A percentile compares a stretch with the other conserved stretches of the same genome.
These are phyloP conservation scores for Cyprinodon tularosa DNA, from an alignment of 2,113 vertebrate genomes.

Conservation along the genomic window DNA sequence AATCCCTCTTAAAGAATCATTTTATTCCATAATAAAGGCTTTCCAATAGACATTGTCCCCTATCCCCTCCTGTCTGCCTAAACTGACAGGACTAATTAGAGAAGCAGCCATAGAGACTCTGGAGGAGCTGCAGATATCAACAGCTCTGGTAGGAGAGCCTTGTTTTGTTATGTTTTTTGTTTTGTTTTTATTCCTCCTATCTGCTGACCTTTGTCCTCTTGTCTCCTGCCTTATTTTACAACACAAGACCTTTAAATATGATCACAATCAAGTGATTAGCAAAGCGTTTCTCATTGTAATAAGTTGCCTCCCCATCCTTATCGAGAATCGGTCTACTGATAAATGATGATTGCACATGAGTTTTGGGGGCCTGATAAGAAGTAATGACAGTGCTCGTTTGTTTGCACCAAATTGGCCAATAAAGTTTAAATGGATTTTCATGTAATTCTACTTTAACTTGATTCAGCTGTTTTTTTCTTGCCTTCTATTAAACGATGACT, in stretches of 20 bases:
- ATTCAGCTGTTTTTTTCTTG: background rate
- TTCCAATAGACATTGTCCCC: too few relatives aligned
- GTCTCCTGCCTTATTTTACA: background rate
- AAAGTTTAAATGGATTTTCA: background rate
- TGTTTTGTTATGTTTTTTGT: background rate
- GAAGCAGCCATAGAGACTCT: background rate
- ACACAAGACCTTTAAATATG: constrained; percentile 12
- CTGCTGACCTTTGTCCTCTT: background rate
- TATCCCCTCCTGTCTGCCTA: background rate
- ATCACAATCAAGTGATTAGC: background rate
- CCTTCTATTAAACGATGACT: background rate
- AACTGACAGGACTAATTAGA: background rate
- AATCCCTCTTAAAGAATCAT: too few relatives aligned
- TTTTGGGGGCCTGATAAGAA: constrained; percentile 7
- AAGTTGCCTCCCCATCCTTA: background rate
- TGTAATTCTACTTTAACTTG: background rate
- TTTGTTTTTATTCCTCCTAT: background rate
- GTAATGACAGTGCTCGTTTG: background rate
- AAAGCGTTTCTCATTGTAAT: background rate
- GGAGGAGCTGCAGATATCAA: background rate
- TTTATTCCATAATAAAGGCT: too few relatives aligned
- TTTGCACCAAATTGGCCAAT: background rate
- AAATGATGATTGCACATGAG: background rate
- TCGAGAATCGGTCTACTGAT: constrained; percentile 2
- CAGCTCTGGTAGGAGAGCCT: background rate